Conservation (phyloP, 2,113 vertebrate genomes). For the Halcyon malimbica region DNA sequence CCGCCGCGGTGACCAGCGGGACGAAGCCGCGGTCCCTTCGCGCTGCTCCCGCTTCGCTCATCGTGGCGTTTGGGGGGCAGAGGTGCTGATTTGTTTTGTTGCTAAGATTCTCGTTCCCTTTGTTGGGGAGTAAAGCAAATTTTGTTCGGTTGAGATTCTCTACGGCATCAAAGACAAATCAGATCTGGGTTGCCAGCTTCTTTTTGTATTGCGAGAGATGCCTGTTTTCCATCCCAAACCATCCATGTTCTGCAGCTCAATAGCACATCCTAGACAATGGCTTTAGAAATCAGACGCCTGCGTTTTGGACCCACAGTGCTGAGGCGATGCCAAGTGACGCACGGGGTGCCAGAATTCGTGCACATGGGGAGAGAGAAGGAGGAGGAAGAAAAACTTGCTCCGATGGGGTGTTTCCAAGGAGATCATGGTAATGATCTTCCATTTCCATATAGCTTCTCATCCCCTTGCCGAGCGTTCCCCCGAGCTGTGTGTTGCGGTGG, state of each 20-base stretch:
- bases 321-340: slow-evolving; percentile 1
- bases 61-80: background rate
- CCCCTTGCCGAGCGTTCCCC: background rate
- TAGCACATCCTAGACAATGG: slow-evolving; percentile 55
- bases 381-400: slow-evolving; percentile 43
- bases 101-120: background rate
- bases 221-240: slow-evolving; percentile 60
- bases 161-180: slow-evolving; percentile 29
- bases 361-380: background rate
- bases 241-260: slow-evolving; percentile 40
- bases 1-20: background rate
- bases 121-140: background rate
- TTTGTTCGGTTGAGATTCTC: slow-evolving; percentile 21
- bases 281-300: slow-evolving; percentile 65
- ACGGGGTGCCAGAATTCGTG: slow-evolving; percentile 47
- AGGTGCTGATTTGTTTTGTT: slow-evolving; percentile 9
- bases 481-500: background rate
- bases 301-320: slow-evolving; percentile 45
- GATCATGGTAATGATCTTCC: slow-evolving; percentile 53
- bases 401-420: slow-evolving; percentile 57
- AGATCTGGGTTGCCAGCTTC: slow-evolving; percentile 27
- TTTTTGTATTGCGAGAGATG: slow-evolving; percentile 28
- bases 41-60: background rate
- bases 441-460: slow-evolving; percentile 36
- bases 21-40: fast-evolving